A percentile compares a stretch with the other conserved stretches of the same genome.
Evolutionary conservation across 2,797 vertebrate genomes (phyloP).

Genomic region (Hypotaenidia okinawae): DNA sequence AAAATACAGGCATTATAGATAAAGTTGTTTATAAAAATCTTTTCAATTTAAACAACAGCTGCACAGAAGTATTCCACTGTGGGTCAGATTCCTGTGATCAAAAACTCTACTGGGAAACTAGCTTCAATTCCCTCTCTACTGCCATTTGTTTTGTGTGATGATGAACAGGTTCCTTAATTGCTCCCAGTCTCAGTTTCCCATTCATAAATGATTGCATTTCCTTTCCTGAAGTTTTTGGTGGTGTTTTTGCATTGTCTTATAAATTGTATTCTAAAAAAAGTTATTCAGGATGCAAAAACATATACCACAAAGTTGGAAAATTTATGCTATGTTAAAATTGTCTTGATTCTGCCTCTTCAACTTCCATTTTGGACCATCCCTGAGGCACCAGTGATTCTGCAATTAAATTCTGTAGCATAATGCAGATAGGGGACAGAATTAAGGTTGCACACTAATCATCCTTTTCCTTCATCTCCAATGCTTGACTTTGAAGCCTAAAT

Average conservation of each 20-base stretch:
- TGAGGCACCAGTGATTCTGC: not conserved
- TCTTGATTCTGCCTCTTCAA: constrained; percentile 17
- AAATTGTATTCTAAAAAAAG: not conserved
- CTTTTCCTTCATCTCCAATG: not conserved
- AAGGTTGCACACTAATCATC: constrained; percentile 6
- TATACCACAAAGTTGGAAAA: not conserved
- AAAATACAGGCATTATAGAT: not conserved
- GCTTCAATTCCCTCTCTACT: not conserved
- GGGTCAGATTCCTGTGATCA: not conserved
- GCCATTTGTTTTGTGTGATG: not conserved
- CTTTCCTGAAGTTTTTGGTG: not conserved
- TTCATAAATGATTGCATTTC: not conserved
- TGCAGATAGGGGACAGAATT: constrained; percentile 13
- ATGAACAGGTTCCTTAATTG: not conserved
- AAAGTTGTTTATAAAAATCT: not conserved
- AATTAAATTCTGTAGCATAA: constrained; percentile 31
- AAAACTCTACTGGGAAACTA: not conserved
- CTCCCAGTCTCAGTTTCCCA: not conserved
- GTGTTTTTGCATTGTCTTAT: not conserved
- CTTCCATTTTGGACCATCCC: constrained; percentile 15
- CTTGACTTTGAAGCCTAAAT: constrained; percentile 42
- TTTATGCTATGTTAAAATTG: not conserved
- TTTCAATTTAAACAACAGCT: not conserved
- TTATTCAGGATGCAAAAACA: not conserved
- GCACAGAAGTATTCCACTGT: not conserved